A percentile compares a stretch with the other conserved stretches of the same genome.
Conservation (phyloP, 2,797 vertebrate genomes). For the Spea hammondii region DNA sequence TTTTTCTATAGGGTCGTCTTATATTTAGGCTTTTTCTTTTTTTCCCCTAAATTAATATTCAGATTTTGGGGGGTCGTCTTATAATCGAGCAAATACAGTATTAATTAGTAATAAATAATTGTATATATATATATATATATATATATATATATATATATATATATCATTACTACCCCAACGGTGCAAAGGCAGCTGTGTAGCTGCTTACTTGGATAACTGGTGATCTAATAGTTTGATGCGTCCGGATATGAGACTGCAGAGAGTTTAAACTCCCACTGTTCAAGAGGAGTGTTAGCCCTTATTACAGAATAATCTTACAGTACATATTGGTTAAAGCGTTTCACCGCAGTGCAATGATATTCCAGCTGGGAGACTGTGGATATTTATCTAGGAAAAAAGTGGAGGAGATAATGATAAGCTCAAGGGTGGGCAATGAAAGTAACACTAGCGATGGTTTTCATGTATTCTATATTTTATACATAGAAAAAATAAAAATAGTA, state of each 20-base stretch:
- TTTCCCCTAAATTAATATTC: too few relatives aligned
- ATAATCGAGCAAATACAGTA: too few relatives aligned
- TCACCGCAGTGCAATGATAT: slow-evolving; percentile 41
- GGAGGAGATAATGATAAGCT: slow-evolving; percentile 22
- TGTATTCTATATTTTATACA: background rate
- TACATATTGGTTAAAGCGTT: slow-evolving; percentile 22
- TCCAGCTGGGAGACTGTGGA: slow-evolving; percentile 45
- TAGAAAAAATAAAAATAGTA: too few relatives aligned
- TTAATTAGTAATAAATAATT: too few relatives aligned
- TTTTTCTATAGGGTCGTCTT: too few relatives aligned
- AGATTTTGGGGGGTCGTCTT: too few relatives aligned
- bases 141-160: too few relatives aligned
- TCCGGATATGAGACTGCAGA: slow-evolving; percentile 21
- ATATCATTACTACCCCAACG: too few relatives aligned
- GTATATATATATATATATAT: too few relatives aligned
- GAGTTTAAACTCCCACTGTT: slow-evolving; percentile 37
- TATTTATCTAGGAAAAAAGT: slow-evolving; percentile 41
- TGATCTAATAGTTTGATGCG: slow-evolving; percentile 26
- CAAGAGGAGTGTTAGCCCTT: slow-evolving; percentile 16
- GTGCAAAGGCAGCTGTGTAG: background rate
- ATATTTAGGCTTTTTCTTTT: too few relatives aligned
- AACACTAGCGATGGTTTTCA: background rate
- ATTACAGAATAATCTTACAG: slow-evolving; percentile 33
- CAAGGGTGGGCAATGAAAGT: slow-evolving; percentile 23
- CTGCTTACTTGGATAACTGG: slow-evolving; percentile 24